These are phyloP conservation scores for Hyperopisus bebe DNA, from an alignment of 2,113 vertebrate genomes.

Conservation along the genomic window DNA sequence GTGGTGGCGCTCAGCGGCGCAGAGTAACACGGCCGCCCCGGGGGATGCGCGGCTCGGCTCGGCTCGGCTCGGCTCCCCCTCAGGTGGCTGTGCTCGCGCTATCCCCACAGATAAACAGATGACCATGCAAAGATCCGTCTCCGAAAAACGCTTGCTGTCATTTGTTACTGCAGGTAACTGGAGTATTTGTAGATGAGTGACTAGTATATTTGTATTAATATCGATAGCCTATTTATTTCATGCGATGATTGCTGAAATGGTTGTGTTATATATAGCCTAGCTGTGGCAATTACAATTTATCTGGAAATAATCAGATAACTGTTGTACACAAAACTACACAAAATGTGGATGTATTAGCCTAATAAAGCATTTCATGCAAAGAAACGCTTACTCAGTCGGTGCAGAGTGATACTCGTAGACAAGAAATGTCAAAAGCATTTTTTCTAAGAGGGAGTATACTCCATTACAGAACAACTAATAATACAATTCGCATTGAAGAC, in stretches of 20 bases:
- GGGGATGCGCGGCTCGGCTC: background rate
- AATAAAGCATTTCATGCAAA: background rate
- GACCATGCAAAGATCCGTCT: background rate
- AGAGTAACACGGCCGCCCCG: constrained; percentile 31
- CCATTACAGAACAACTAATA: background rate
- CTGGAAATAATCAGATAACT: background rate
- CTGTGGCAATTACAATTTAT: background rate
- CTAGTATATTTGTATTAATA: background rate
- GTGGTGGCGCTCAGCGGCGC: constrained; percentile 29
- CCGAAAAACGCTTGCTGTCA: background rate
- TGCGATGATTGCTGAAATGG: background rate
- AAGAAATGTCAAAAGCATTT: background rate
- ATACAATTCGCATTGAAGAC: background rate
- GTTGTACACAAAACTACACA: background rate
- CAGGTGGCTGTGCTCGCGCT: background rate
- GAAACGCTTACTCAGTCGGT: background rate
- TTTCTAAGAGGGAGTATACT: background rate
- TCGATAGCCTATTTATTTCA: background rate
- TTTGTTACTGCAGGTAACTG: background rate
- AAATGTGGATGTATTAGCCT: background rate
- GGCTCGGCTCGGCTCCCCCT: background rate
- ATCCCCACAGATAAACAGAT: background rate
- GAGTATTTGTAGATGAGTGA: background rate
- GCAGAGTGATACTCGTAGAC: background rate
- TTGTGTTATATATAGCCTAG: background rate